Evolutionary conservation across 92 coral and sea anemone genomes (phyloP), one percentile per base, ranked within the genome.

Genomic region (Zoanthus sociatus): DNA sequence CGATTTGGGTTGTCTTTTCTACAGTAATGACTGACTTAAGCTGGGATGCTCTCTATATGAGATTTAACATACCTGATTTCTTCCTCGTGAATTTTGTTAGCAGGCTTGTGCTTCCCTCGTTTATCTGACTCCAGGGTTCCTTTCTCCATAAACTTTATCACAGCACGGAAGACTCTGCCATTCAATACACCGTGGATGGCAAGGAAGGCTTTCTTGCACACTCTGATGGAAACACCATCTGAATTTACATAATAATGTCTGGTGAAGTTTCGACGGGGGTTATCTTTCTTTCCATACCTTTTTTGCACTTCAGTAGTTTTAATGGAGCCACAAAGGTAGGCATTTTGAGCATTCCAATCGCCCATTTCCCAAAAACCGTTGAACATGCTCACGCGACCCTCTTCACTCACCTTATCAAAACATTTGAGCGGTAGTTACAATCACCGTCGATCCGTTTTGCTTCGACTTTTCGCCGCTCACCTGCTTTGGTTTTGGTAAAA

Each of bases 281-380:
- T 46, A 66, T 66, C 79, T 77, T 69, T 78, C 74, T 87, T 78
- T 87, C 84, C 85, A 78, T 87, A 86, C 86, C 78, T 78, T 87
- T 83, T 82, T 83, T 78, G 81, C 76, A 87, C 78, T 77, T 75
- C 63, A 9, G 78, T 87, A 77, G 83, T 54, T 87, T 87, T 78
- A 68, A 87, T 84, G 76, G 74, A 78, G 82, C 86, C 90, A 78
- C 90, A 79, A 78, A 87, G 76, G 90, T 70, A 79, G 86, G 86
- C 90, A 87, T 79, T 87, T 76, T 87, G 85, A 73, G 90, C 90
- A 87, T 63, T 87, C 90, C 86, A 87, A 79, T 87, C 90, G 75
- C 90, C 90, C 74, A 87, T 76, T 71, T 87, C 90, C 86, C 86
- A 87, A 79, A 87, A 78, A 87, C 90, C 90, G 69, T 44, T 78